Percentiles rank a stretch among this genome's conserved stretches.
Conservation (phyloP, 2,113 vertebrate species). For the Oplegnathus fasciatus region DNA sequence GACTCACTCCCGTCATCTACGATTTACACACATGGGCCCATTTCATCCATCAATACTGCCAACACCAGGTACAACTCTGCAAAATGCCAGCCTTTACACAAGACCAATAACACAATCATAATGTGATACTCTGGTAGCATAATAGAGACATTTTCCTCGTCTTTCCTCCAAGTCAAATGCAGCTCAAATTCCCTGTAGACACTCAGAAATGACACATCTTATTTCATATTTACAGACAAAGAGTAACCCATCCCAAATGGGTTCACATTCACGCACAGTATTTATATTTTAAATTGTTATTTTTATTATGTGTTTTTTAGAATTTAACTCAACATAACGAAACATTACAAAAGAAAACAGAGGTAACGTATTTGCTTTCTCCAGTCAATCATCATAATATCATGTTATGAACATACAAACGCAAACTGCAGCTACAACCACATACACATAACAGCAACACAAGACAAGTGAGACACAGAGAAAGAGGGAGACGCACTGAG, state of each 20-base stretch:
- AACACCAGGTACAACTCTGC: conserved; percentile 1
- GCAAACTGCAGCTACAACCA: conserved; percentile 17
- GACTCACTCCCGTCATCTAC: conserved; percentile 37
- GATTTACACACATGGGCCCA: conserved; percentile 27
- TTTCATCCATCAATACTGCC: conserved; percentile 34
- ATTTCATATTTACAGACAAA: background rate
- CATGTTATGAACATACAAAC: background rate
- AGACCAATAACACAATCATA: conserved; percentile 11
- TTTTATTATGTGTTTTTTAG: background rate
- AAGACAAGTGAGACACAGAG: conserved; percentile 11
- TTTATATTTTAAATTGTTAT: background rate
- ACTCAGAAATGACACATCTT: background rate
- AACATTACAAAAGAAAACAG: background rate
- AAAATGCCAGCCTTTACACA: conserved; percentile 7
- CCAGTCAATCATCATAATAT: background rate
- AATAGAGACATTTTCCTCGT: background rate
- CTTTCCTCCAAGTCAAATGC: background rate
- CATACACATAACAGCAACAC: background rate
- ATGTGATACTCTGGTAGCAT: conserved; percentile 1
- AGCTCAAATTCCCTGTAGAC: background rate
- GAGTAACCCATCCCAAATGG: background rate
- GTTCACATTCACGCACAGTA: background rate
- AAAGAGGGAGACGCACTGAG: conserved; percentile 6
- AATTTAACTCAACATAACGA: background rate
- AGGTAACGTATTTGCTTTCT: background rate